A percentile compares a stretch with the other conserved stretches of the same genome.
These are phyloP conservation scores for Trissolcus japonicus DNA, from an alignment of 2,888 invertebrate genomes.

Conservation along the genomic window DNA sequence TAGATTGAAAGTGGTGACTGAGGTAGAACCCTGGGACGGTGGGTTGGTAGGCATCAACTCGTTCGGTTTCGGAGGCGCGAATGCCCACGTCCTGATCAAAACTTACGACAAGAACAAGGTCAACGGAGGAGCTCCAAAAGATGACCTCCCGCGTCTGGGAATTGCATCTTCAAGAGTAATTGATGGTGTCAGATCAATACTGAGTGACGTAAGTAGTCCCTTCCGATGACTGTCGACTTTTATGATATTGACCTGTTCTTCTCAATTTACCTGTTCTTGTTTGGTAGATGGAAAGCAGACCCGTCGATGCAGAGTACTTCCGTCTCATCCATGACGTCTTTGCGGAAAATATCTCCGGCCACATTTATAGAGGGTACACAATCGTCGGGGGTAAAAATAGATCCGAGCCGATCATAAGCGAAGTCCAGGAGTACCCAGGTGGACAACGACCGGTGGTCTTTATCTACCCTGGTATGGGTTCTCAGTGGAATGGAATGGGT, in stretches of 20 bases:
- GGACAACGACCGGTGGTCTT: conserved; percentile 87
- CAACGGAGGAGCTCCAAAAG: conserved; percentile 80
- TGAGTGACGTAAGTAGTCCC: conserved; percentile 79
- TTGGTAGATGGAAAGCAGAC: conserved; percentile 77
- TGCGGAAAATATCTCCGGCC: conserved; percentile 78
- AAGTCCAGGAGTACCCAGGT: conserved; percentile 81
- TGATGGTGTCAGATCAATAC: conserved; percentile 82
- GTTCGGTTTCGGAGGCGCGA: conserved; percentile 95
- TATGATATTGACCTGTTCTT: too few species aligned
- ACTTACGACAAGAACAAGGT: conserved; percentile 80
- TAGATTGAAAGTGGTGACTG: conserved; percentile 84
- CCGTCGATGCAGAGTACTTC: conserved; percentile 81
- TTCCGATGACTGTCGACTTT: background rate
- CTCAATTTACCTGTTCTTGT: too few species aligned
- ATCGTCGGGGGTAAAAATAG: conserved; percentile 76
- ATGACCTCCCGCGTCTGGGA: conserved; percentile 84
- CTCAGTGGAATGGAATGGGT: conserved; percentile 92
- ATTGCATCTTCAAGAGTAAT: conserved; percentile 88
- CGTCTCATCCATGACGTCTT: conserved; percentile 81
- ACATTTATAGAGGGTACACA: conserved; percentile 87
- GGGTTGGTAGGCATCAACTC: conserved; percentile 89
- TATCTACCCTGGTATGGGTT: conserved; percentile 94
- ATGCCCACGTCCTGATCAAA: conserved; percentile 84
- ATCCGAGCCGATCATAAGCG: conserved; percentile 75
- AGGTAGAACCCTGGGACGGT: conserved; percentile 83